phyloP scores from a whole-genome alignment of 2,888 invertebrate genomes.

The Parnassius smintheus region DNA sequence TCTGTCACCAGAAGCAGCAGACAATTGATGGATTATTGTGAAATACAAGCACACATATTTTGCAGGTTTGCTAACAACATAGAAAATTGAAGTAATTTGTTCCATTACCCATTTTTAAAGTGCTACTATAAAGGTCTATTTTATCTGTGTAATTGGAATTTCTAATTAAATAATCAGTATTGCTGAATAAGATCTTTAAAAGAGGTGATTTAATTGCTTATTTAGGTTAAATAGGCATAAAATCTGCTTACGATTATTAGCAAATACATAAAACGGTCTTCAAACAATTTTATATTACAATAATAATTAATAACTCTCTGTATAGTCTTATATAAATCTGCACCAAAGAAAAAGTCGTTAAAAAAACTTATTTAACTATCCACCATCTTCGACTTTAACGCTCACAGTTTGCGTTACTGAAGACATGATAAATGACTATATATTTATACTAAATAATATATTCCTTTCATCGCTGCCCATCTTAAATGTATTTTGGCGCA shows the following conservation, averaged over 20 bases:
- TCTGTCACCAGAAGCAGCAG: no score
- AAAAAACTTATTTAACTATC: constrained; percentile 1
- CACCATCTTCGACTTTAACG: neutral
- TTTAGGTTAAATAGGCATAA: neutral
- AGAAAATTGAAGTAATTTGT: no score
- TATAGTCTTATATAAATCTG: constrained; percentile 17
- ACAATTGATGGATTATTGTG: no score
- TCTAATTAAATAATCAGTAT: no score
- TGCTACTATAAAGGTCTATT: no score
- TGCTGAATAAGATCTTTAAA: no score
- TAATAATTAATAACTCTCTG: constrained; percentile 15
- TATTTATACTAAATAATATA: constrained; percentile 4
- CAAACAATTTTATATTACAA: constrained; percentile 21
- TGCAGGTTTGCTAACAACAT: no score
- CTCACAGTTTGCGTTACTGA: neutral
- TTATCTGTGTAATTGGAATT: no score
- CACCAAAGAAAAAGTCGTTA: constrained; percentile 15
- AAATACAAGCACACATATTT: no score
- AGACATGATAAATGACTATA: constrained; percentile 3
- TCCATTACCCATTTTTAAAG: no score
- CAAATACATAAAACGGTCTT: constrained; percentile 7
- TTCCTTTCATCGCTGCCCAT: constrained; percentile 6
- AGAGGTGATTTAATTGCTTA: no score
- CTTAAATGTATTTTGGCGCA: constrained; percentile 23
- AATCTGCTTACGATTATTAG: neutral